Evolutionary conservation across 2,888 invertebrate genomes (phyloP), one percentile per base, ranked within the genome.

Genomic region (Pilophorus perplexus): DNA sequence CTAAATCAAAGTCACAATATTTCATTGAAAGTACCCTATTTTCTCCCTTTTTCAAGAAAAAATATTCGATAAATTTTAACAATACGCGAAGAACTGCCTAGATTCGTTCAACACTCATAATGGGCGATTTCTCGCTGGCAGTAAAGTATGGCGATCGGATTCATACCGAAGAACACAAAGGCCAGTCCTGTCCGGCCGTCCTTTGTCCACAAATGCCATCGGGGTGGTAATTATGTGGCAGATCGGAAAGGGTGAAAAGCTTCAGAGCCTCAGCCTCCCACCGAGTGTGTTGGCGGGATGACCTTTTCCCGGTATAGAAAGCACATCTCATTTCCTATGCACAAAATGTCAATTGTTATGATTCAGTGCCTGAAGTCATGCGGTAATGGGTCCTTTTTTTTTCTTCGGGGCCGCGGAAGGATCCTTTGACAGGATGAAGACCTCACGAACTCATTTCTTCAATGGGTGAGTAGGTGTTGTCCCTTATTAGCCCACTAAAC

Each of bases 331-430:
- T 64, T 64, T 18, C 33, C 40, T 64, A 64, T 44, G 64, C 64
- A 40, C 23, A 52, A 64, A 52, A 52, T 64, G 64, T 52, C 64
- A 64, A 64, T 64, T 64, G 64, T 64, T 64, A 38, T 64, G 64
- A 64, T 64, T 64, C 52, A 50, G 27, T 52, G 48, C 52, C 37
- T 52, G 8, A 10, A 28, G 60, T 44, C 60, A 27, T 44, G 27
- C 8, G 23, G 57, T 57, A 57, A 57, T 38, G 60, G 60, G 46
- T 60, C 46, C 46, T 60, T n/a, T 20, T 46, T 16, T 3, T 46
- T 46, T 23, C 25, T 27, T 12, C 38, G 20, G 37, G 44, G 5
- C 8, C 44, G n/a, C 6, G 14, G 25, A 22, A 38, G 3, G 20
- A 25, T 22, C 20, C 22, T 57, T 40, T 38, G 2, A 16, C 46